Evolutionary conservation across 2,797 vertebrate species (phyloP).

Genomic region (Cynodonichthys magdalenae): DNA sequence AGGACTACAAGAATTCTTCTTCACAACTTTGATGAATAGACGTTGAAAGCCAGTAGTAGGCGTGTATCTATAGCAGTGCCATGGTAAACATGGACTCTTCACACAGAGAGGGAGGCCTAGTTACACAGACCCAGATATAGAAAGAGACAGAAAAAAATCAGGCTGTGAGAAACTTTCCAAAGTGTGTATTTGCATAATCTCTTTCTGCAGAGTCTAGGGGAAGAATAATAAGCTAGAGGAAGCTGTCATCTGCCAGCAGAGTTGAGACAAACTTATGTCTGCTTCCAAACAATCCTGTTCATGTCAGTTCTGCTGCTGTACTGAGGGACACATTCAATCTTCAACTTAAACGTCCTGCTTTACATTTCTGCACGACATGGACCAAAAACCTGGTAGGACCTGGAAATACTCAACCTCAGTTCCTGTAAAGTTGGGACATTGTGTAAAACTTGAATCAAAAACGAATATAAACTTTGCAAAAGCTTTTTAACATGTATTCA

Average conservation of each 20-base stretch:
- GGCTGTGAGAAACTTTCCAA: conserved; percentile 53
- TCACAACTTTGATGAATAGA: conserved; percentile 36
- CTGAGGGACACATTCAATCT: conserved; percentile 18
- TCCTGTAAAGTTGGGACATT: no score
- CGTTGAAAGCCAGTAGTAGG: conserved; percentile 30
- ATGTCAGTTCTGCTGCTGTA: conserved; percentile 23
- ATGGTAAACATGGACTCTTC: conserved; percentile 7
- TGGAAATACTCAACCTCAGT: no score
- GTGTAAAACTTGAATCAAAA: no score
- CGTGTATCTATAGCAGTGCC: conserved; percentile 16
- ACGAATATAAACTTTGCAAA: no score
- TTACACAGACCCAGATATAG: conserved; percentile 47
- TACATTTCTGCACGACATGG: conserved; percentile 15
- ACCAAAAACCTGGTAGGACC: background rate
- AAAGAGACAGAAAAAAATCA: conserved; percentile 18
- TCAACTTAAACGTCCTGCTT: conserved; percentile 16
- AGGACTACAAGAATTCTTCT: conserved; percentile 14
- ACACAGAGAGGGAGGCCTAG: conserved; percentile 28
- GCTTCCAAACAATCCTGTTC: conserved; percentile 28
- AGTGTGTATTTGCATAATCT: conserved; percentile 72
- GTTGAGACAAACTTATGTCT: conserved; percentile 40
- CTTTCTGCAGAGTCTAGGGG: conserved; percentile 58
- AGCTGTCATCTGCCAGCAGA: conserved; percentile 59
- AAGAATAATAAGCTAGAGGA: conserved; percentile 66
- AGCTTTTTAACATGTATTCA: no score